Percentiles rank a stretch among this genome's conserved stretches.
Conservation (phyloP, 2,113 vertebrate genomes). For the Rhegmatorhina hoffmannsi region DNA sequence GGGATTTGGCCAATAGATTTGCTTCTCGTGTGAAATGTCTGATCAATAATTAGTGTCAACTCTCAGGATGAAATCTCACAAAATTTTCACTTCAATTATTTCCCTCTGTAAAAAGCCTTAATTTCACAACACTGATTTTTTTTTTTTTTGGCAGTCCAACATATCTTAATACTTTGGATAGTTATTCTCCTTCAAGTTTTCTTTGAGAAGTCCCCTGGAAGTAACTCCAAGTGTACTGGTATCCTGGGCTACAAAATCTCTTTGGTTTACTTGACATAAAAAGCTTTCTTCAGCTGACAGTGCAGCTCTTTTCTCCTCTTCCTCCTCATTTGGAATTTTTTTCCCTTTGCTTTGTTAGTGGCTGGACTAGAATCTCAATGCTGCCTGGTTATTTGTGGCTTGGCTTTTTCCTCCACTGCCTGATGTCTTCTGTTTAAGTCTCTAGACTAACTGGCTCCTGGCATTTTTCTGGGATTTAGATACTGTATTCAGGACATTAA, state of each 20-base stretch:
- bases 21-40: not conserved
- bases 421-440: conserved; percentile 38
- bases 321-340: conserved; percentile 37
- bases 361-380: conserved; percentile 56
- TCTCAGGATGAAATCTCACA: not conserved
- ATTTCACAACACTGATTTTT: not conserved
- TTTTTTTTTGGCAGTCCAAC: not conserved
- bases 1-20: not conserved
- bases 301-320: conserved; percentile 56
- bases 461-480: conserved; percentile 48
- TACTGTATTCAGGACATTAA: not conserved
- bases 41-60: not conserved
- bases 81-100: not conserved
- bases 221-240: not conserved
- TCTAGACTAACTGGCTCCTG: conserved; percentile 63
- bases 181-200: not conserved
- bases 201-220: conserved; percentile 30
- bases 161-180: not conserved
- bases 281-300: conserved; percentile 59
- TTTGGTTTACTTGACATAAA: conserved; percentile 47
- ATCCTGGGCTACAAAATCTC: conserved; percentile 49
- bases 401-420: conserved; percentile 18
- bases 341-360: conserved; percentile 21
- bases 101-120: not conserved
- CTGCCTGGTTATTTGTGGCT: conserved; percentile 59